Evolutionary conservation across 1,140 invertebrate species (phyloP).

Genomic region (Cataglyphis hispanica): DNA sequence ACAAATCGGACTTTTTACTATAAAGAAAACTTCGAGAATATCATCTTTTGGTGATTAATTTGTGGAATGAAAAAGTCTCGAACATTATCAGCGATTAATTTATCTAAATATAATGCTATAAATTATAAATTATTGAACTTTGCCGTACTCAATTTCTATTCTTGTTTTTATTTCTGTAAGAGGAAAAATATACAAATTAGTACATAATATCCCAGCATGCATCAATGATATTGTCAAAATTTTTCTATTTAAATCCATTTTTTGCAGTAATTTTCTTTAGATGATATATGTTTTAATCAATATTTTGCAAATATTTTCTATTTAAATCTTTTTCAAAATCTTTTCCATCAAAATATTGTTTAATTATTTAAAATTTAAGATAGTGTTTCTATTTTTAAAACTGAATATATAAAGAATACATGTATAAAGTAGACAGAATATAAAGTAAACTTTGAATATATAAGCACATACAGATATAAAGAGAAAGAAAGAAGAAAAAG

Average conservation of each 20-base stretch:
- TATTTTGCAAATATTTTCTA: background rate
- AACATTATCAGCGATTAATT: slow-evolving; percentile 22
- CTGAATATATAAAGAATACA: background rate
- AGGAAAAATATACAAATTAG: background rate
- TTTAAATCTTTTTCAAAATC: slow-evolving; percentile 1
- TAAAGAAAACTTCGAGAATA: background rate
- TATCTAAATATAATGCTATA: background rate
- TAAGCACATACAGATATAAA: background rate
- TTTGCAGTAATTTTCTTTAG: background rate
- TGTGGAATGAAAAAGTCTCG: background rate
- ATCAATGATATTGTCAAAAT: background rate
- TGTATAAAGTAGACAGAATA: background rate
- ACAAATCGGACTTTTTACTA: background rate
- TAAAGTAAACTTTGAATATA: slow-evolving; percentile 7
- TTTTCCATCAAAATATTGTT: background rate
- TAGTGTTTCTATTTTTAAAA: background rate
- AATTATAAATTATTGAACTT: slow-evolving; percentile 9
- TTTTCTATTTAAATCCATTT: background rate
- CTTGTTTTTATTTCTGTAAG: background rate
- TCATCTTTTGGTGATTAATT: background rate
- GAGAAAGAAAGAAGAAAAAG: no score
- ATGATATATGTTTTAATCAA: background rate
- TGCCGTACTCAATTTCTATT: no score
- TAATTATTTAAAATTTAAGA: background rate
- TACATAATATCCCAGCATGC: background rate